Evolutionary conservation across 2,888 invertebrate genomes (phyloP).

Genomic region (Ceratothoa steindachneri): DNA sequence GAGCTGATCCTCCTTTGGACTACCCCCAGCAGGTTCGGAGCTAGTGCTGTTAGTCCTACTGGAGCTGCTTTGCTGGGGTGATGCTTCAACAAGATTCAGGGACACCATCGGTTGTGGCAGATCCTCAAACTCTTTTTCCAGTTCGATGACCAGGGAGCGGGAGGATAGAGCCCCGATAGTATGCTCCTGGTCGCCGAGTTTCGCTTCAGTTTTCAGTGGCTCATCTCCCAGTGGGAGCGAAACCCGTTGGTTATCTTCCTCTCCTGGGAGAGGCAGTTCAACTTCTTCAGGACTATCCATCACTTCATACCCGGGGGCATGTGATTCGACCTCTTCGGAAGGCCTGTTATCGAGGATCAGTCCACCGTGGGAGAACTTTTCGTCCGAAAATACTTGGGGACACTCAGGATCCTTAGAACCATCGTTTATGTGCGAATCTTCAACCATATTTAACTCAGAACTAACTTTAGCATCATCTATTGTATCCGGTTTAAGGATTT

Average conservation of each 20-base stretch:
- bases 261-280: not conserved
- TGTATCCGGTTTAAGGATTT: too few relatives aligned
- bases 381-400: too few relatives aligned
- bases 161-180: too few relatives aligned
- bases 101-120: not conserved
- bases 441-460: not conserved
- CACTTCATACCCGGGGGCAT: not conserved
- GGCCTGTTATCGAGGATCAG: not conserved
- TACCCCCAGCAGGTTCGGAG: not conserved
- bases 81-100: not conserved
- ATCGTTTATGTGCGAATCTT: too few relatives aligned
- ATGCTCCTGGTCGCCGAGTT: too few relatives aligned
- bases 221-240: too few relatives aligned
- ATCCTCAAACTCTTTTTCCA: too few relatives aligned
- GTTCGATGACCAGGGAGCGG: too few relatives aligned
- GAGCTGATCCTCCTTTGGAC: not conserved
- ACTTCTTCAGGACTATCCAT: slow-evolving; percentile 3
- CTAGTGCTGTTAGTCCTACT: not conserved
- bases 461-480: not conserved
- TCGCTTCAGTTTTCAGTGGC: too few relatives aligned
- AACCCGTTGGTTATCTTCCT: not conserved
- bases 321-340: not conserved
- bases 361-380: not conserved
- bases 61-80: not conserved
- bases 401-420: too few relatives aligned